phyloP scores from a whole-genome alignment of 2,113 vertebrate species.

The Cyanoramphus novaezelandiae region DNA sequence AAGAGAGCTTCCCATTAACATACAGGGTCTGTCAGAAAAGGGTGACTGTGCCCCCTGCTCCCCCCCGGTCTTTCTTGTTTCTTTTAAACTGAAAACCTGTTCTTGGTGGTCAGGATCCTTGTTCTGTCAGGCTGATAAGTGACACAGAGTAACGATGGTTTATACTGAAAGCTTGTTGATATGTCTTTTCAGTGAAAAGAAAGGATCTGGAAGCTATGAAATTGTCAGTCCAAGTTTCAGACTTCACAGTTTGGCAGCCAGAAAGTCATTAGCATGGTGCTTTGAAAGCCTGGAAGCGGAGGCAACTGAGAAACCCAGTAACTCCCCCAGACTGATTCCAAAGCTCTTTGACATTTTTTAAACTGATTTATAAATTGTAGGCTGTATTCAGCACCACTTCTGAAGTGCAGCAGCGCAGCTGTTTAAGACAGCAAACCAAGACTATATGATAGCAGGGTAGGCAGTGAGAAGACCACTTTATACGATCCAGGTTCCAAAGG shows the following conservation, averaged over 20 bases:
- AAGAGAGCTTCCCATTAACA: background rate
- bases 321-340: background rate
- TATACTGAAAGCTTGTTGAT: background rate
- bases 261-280: background rate
- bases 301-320: background rate
- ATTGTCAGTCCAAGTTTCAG: background rate
- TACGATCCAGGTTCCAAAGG: background rate
- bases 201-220: background rate
- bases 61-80: background rate
- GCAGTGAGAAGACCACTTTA: background rate
- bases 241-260: background rate
- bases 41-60: background rate
- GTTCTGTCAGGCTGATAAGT: background rate
- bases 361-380: constrained; percentile 27
- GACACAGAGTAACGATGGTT: background rate
- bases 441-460: background rate
- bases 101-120: background rate
- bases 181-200: background rate
- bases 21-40: background rate
- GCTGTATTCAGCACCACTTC: background rate
- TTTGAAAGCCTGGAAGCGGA: background rate
- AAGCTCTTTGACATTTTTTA: background rate
- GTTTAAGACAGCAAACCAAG: background rate
- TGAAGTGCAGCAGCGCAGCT: background rate
- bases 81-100: background rate